Conservation (phyloP, 2,888 invertebrate species). For the Asteroscopus sphinx region DNA sequence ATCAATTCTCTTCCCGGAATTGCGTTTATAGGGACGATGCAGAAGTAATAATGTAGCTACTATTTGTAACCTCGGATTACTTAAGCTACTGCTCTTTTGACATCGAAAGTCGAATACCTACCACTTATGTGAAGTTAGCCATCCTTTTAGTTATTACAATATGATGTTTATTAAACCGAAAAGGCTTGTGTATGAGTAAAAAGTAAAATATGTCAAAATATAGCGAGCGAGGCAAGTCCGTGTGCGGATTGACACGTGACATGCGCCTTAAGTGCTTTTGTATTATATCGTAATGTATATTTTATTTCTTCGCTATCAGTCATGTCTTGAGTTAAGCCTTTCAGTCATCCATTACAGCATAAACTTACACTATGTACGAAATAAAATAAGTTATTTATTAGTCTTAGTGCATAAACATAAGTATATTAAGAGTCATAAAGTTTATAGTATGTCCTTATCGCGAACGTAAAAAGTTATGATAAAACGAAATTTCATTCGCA, state of each 20-base stretch:
- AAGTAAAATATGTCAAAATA: slow-evolving; percentile 50
- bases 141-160: slow-evolving; percentile 13
- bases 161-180: slow-evolving; percentile 20
- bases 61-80: slow-evolving; percentile 30
- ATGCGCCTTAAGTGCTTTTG: slow-evolving; percentile 64
- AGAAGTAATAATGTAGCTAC: slow-evolving; percentile 39
- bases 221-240: slow-evolving; percentile 50
- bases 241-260: slow-evolving; percentile 63
- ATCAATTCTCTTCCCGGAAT: slow-evolving; percentile 75
- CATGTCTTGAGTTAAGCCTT: slow-evolving; percentile 42
- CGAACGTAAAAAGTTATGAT: slow-evolving; percentile 14
- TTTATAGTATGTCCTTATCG: slow-evolving; percentile 9
- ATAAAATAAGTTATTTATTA: too few species aligned
- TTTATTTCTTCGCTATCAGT: slow-evolving; percentile 53
- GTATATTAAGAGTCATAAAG: slow-evolving; percentile 9
- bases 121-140: neutral
- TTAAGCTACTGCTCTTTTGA: neutral
- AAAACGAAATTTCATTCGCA: slow-evolving; percentile 26
- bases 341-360: slow-evolving; percentile 23
- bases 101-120: slow-evolving; percentile 7
- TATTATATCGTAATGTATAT: slow-evolving; percentile 61
- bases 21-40: slow-evolving; percentile 59
- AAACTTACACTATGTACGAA: slow-evolving; percentile 17
- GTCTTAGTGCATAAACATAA: slow-evolving; percentile 18
- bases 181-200: slow-evolving; percentile 35